Base-by-base conservation (phyloP, 2,797 vertebrate species). In the Poecilia wingei region DNA sequence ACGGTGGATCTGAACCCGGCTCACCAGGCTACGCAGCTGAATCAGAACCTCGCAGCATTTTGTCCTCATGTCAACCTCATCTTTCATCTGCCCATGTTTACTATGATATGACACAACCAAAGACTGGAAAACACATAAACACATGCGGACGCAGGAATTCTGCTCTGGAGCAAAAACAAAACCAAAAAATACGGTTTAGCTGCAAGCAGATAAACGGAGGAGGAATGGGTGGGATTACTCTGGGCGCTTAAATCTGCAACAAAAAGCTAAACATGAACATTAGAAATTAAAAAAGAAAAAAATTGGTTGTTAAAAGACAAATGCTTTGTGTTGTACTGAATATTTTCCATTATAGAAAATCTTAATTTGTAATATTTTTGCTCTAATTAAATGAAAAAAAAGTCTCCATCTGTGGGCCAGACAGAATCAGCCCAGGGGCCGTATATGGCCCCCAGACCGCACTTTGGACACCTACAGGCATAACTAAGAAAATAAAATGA, bases 1-100 rank as follows among this genome's bases (percentile, higher is more conserved):
- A 72, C 61, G 64, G 75, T 70, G 81, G 78, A 86, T 79, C 70
- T 82, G 31, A 84, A 81, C 76, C 79, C 74, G 45, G 75, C 55
- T 88, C 76, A 76, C 53, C 13, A 18, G 53, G 41, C 78, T 77
- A 36, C 74, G 76, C 77, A 77, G 82, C 83, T 82, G 31, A 85
- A 80, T 83, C 79, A 74, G 61, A 80, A 66, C 45, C 76, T 72
- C 16, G 5, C 61, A 46, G 78, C 53, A 28, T 36, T 77, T 77
- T 39, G 31, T 74, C 47, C 39, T 43, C 39, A 13, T 47, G 77
- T 43, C 41, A 59, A 49, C n/a, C 14, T 49, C 53, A 22, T 69
- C 76, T 76, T 53, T 61, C 73, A 74, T 74, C 69, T 10, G 8
- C 59, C 10, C 16, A n/a, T 57, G 33, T 80, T 74, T 68, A 61